phyloP scores from a whole-genome alignment of 2,888 invertebrate genomes.

The Camponotus fellah region DNA sequence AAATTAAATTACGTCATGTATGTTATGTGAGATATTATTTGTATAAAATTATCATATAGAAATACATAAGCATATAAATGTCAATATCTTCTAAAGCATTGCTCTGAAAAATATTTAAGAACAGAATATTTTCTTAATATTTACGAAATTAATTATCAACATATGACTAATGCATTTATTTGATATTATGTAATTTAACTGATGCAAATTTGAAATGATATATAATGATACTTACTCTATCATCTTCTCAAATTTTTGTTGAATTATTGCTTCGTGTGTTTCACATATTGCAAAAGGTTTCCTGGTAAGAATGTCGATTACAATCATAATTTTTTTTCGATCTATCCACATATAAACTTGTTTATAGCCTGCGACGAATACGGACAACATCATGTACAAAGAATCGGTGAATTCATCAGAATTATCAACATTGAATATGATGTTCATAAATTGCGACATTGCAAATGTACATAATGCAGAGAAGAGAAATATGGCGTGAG shows the following conservation, averaged over 20 bases:
- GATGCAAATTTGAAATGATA: background rate
- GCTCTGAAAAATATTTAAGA: background rate
- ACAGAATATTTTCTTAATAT: background rate
- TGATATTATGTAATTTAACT: background rate
- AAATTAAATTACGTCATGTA: background rate
- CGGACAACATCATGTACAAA: conserved; percentile 64
- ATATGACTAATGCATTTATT: background rate
- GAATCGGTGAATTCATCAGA: conserved; percentile 62
- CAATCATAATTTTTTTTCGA: conserved; percentile 45
- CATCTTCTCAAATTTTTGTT: conserved; percentile 33
- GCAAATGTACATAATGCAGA: conserved; percentile 51
- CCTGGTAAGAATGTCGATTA: conserved; percentile 52
- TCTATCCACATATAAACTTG: conserved; percentile 55
- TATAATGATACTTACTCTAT: conserved; percentile 22
- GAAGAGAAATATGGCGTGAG: conserved; percentile 52
- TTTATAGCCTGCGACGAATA: conserved; percentile 63
- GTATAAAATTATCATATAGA: background rate
- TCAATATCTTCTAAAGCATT: background rate
- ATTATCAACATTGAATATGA: conserved; percentile 45
- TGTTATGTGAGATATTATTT: background rate
- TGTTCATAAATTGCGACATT: conserved; percentile 59
- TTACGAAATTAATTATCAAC: background rate
- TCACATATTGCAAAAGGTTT: conserved; percentile 28
- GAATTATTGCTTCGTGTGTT: background rate
- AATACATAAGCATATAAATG: background rate